Evolutionary conservation across 2,113 vertebrate genomes (phyloP).

Genomic region (Craseonycteris thonglongyai): DNA sequence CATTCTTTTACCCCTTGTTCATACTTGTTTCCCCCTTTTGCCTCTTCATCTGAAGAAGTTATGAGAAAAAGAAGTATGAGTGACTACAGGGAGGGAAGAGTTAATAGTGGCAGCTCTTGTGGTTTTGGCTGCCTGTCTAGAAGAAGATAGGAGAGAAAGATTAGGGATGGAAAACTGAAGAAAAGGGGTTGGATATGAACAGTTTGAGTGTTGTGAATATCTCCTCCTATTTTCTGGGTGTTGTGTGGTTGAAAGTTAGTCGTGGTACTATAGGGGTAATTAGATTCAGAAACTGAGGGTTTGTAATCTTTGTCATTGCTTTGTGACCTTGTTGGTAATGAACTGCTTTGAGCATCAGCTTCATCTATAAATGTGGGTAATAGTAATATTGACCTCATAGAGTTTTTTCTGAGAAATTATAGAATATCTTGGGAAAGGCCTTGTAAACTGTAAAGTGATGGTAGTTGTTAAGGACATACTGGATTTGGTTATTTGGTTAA

Average conservation of each 20-base stretch:
- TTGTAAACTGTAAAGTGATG: background rate
- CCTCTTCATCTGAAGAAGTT: background rate
- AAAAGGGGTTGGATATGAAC: background rate
- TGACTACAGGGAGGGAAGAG: background rate
- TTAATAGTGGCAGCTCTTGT: constrained; percentile 21
- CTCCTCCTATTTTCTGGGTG: background rate
- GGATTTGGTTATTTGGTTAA: constrained; percentile 2
- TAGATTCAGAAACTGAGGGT: background rate
- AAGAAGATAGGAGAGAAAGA: background rate
- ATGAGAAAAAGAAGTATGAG: background rate
- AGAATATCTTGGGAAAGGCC: background rate
- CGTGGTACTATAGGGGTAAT: background rate
- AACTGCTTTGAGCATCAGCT: background rate
- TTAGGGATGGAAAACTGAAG: background rate
- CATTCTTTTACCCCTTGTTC: background rate
- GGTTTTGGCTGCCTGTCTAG: background rate
- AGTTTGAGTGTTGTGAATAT: background rate
- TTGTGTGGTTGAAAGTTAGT: background rate
- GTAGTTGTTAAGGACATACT: background rate
- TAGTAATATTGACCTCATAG: background rate
- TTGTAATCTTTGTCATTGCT: background rate
- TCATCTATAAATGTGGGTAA: constrained; percentile 12
- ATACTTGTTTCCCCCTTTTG: background rate
- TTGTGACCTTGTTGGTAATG: background rate
- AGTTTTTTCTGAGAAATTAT: constrained; percentile 11